Percentiles rank a stretch among this genome's conserved stretches.
These are phyloP conservation scores for Nyctereutes procyonoides DNA, from an alignment of 2,113 vertebrate species.

Conservation along the genomic window DNA sequence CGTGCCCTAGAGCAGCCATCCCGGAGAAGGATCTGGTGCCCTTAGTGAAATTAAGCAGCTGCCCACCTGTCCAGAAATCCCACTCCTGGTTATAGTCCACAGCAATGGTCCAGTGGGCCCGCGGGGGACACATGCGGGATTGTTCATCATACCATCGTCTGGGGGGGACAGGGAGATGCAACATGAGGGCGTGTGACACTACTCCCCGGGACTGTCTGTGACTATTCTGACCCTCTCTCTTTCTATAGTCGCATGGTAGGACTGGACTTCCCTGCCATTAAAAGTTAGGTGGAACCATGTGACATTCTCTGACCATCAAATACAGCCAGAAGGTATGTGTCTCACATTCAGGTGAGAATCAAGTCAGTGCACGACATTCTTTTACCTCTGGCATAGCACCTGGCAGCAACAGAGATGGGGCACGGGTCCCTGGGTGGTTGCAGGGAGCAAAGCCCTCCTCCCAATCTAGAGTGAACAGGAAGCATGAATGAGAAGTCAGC, in stretches of 20 bases:
- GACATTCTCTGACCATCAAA: neutral
- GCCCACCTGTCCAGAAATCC: neutral
- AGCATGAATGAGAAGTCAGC: neutral
- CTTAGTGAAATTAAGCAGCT: neutral
- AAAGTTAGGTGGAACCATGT: neutral
- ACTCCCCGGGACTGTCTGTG: neutral
- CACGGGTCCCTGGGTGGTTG: neutral
- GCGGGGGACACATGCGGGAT: accelerated
- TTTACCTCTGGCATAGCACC: neutral
- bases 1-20: accelerated
- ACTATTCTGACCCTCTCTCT: neutral
- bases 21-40: neutral
- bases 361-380: accelerated
- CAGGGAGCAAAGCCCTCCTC: neutral
- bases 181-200: neutral
- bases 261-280: neutral
- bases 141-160: neutral
- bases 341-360: neutral
- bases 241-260: neutral
- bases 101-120: neutral
- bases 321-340: neutral
- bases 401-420: neutral
- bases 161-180: neutral
- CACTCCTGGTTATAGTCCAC: neutral
- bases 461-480: neutral